Percentiles rank a stretch among this genome's conserved stretches.
phyloP scores from a whole-genome alignment of 2,888 invertebrate genomes.

The Andrena dorsata region DNA sequence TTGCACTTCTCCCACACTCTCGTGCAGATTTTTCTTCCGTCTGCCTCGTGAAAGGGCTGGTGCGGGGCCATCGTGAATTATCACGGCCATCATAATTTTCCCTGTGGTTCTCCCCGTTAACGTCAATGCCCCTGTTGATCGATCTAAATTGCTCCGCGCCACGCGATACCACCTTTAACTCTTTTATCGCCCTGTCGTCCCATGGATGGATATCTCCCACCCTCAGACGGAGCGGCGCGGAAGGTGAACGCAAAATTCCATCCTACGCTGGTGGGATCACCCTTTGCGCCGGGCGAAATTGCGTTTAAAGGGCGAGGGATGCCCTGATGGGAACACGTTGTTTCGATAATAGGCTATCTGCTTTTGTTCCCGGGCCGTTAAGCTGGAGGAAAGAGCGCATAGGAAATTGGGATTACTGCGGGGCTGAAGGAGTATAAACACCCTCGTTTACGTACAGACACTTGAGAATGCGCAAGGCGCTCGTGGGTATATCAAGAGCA shows the following conservation, averaged over 20 bases:
- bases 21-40: constrained; percentile 21
- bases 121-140: constrained; percentile 27
- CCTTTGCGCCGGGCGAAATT: neutral
- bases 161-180: constrained; percentile 23
- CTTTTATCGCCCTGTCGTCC: constrained; percentile 16
- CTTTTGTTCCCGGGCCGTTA: constrained; percentile 30
- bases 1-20: neutral
- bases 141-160: constrained; percentile 40
- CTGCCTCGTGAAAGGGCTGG: constrained; percentile 5
- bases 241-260: constrained; percentile 8
- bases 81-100: constrained; percentile 28
- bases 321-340: neutral
- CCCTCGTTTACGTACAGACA: constrained; percentile 24
- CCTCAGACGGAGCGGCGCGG: neutral
- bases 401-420: constrained; percentile 46
- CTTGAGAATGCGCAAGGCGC: neutral
- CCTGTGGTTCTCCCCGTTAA: constrained; percentile 24
- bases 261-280: constrained; percentile 8
- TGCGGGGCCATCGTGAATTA: constrained; percentile 39
- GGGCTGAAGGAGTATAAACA: constrained; percentile 47
- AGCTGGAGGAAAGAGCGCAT: constrained; percentile 2
- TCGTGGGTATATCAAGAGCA: constrained; percentile 25
- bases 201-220: constrained; percentile 12
- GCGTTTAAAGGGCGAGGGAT: neutral
- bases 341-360: constrained; percentile 31